Percentiles rank a stretch among this genome's conserved stretches.
Conservation (phyloP, 2,113 vertebrate species). For the Chaetura pelagica region DNA sequence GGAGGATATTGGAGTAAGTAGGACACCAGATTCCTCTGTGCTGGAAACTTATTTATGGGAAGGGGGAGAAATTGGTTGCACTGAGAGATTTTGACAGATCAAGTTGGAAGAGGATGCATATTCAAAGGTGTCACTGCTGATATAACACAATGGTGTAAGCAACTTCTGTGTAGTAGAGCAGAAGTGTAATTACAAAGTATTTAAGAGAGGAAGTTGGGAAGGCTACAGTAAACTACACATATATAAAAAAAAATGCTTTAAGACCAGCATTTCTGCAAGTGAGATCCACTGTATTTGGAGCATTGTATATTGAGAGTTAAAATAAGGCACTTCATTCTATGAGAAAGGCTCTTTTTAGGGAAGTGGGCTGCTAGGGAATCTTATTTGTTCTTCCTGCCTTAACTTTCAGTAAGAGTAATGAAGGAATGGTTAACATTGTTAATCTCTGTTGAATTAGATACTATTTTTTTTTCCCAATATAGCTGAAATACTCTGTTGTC, state of each 20-base stretch:
- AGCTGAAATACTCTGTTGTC: not conserved
- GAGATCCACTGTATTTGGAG: not conserved
- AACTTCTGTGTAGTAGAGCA: not conserved
- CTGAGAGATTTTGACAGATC: not conserved
- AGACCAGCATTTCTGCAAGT: not conserved
- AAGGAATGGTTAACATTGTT: not conserved
- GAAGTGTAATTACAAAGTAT: not conserved
- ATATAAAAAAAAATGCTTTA: not conserved
- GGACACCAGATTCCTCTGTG: accelerated
- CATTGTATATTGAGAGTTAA: not conserved
- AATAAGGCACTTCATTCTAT: not conserved
- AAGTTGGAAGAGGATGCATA: not conserved
- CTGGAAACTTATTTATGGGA: not conserved
- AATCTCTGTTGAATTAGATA: not conserved
- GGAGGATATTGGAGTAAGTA: not conserved
- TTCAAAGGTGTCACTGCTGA: not conserved
- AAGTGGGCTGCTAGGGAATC: not conserved
- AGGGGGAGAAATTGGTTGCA: not conserved
- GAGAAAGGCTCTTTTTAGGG: not conserved
- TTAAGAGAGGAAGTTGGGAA: not conserved
- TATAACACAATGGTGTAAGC: not conserved
- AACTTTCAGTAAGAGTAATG: not conserved
- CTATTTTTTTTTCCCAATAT: not conserved
- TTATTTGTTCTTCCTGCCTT: not conserved
- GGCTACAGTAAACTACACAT: not conserved